Conservation (phyloP, 2,113 vertebrate genomes). For the Lagopus leucura region DNA sequence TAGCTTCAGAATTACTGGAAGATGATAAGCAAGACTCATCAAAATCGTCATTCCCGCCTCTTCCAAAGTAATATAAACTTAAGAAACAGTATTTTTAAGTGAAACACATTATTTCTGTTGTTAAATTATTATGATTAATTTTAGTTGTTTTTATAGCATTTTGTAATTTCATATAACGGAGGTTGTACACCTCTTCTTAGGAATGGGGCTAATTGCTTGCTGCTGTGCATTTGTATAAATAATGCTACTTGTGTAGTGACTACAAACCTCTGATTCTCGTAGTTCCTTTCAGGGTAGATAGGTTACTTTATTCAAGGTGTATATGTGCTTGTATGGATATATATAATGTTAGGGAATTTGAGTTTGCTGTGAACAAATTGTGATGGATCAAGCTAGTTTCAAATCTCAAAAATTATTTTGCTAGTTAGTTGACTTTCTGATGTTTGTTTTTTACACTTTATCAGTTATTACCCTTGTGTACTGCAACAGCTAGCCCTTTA, state of each 20-base stretch:
- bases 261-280: not conserved
- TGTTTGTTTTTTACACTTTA: not conserved
- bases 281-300: not conserved
- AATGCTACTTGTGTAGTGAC: not conserved
- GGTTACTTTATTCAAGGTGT: not conserved
- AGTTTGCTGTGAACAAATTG: not conserved
- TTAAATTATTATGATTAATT: not conserved
- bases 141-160: not conserved
- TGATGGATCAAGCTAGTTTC: not conserved
- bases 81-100: not conserved
- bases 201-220: not conserved
- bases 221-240: not conserved
- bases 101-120: not conserved
- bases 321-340: not conserved
- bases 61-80: slow-evolving; percentile 75
- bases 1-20: slow-evolving; percentile 88
- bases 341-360: not conserved
- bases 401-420: not conserved
- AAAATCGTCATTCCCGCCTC: slow-evolving; percentile 74
- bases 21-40: slow-evolving; percentile 86
- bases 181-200: not conserved
- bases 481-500: not conserved
- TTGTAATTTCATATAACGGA: not conserved
- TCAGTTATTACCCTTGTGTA: not conserved
- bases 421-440: not conserved